phyloP scores from a whole-genome alignment of 2,888 invertebrate species.

The Mechanitis messenoides region DNA sequence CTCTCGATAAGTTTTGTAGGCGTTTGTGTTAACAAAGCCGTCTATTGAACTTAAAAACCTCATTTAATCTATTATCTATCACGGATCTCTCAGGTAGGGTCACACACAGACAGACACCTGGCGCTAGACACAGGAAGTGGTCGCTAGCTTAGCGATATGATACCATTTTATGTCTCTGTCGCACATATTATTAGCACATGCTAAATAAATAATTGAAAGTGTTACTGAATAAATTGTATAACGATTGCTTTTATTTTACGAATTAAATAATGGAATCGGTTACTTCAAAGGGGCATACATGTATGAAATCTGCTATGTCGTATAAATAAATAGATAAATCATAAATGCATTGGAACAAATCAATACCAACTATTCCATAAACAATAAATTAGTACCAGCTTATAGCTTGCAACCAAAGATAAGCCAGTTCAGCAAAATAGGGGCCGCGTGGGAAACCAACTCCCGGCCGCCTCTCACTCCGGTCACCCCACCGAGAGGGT shows the following conservation, averaged over 20 bases:
- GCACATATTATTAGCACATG: conserved; percentile 6
- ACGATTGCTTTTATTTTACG: neutral
- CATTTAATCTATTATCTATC: conserved; percentile 18
- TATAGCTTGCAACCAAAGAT: conserved; percentile 19
- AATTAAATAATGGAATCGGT: neutral
- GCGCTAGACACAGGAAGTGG: conserved; percentile 35
- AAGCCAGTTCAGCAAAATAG: conserved; percentile 19
- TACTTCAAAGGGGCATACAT: no score
- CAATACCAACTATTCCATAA: conserved; percentile 18
- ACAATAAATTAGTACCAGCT: conserved; percentile 15
- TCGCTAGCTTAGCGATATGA: conserved; percentile 15
- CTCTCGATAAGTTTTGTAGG: neutral
- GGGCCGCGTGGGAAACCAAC: conserved; percentile 44
- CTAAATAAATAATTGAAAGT: neutral
- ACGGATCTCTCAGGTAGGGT: conserved; percentile 25
- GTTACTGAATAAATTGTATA: neutral
- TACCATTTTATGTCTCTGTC: conserved; percentile 14
- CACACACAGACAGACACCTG: conserved; percentile 33
- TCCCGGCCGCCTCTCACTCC: conserved; percentile 31
- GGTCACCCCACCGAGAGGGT: conserved; percentile 16
- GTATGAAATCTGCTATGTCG: no score
- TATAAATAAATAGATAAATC: no score
- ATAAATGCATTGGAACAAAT: conserved; percentile 5
- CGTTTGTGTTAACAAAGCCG: neutral
- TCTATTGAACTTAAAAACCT: conserved; percentile 10